Conservation (phyloP, 2,888 invertebrate species). For the Xylota sylvarum region DNA sequence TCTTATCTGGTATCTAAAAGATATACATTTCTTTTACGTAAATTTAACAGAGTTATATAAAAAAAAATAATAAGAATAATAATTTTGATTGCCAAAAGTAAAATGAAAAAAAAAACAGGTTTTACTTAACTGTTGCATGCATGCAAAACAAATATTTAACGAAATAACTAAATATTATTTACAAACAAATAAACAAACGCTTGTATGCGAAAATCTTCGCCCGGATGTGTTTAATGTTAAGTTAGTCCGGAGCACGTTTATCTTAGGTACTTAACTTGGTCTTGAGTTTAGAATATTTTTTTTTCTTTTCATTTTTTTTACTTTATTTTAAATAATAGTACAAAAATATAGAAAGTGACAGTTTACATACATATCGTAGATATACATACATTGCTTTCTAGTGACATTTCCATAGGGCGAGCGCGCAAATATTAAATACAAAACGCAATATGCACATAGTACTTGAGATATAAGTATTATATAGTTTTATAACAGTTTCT, state of each 20-base stretch:
- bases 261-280: conserved; percentile 51
- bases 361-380: conserved; percentile 44
- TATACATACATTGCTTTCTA: conserved; percentile 45
- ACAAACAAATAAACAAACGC: conserved; percentile 68
- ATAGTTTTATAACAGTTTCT: conserved; percentile 31
- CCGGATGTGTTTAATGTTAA: conserved; percentile 8
- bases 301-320: conserved; percentile 16
- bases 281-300: conserved; percentile 51
- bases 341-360: conserved; percentile 70
- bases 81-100: conserved; percentile 60
- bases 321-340: conserved; percentile 54
- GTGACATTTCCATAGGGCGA: conserved; percentile 49
- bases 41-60: conserved; percentile 61
- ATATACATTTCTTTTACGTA: conserved; percentile 58
- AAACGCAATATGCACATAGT: conserved; percentile 34
- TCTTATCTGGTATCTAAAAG: conserved; percentile 51
- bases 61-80: conserved; percentile 41
- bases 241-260: conserved; percentile 9
- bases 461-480: conserved; percentile 11
- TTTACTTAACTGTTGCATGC: conserved; percentile 62
- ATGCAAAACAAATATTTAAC: conserved; percentile 67
- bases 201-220: conserved; percentile 54
- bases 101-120: conserved; percentile 27
- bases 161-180: conserved; percentile 66
- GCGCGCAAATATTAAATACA: conserved; percentile 24